These are phyloP conservation scores for Eristalis pertinax DNA, from an alignment of 2,888 invertebrate species.

Conservation along the genomic window DNA sequence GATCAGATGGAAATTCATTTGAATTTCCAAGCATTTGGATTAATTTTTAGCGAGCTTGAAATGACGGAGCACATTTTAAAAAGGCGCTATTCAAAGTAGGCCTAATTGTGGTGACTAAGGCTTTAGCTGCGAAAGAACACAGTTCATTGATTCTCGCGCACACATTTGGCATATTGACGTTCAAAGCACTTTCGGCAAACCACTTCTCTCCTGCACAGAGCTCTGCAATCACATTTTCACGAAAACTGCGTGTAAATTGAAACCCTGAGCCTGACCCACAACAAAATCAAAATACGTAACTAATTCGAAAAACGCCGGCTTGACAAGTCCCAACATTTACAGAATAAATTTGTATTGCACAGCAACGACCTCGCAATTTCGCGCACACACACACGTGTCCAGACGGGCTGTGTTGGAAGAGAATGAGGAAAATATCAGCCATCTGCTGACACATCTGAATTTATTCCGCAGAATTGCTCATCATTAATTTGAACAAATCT, in stretches of 20 bases:
- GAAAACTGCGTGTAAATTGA: too few species aligned
- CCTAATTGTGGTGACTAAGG: neutral
- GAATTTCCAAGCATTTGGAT: neutral
- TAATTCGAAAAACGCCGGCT: conserved; percentile 16
- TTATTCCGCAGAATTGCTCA: neutral
- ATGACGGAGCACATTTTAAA: neutral
- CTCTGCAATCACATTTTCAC: neutral
- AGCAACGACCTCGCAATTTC: neutral
- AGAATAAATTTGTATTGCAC: neutral
- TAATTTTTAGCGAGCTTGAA: neutral
- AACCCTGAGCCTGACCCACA: neutral
- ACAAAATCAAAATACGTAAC: neutral
- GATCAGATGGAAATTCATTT: neutral
- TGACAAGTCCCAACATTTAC: neutral
- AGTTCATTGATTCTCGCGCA: neutral
- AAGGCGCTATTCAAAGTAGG: neutral
- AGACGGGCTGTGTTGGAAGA: neutral
- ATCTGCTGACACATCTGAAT: neutral
- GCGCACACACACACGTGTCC: neutral
- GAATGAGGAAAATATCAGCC: neutral
- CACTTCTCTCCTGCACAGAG: too few species aligned
- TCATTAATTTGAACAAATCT: neutral
- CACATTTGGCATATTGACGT: neutral
- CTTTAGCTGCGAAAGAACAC: neutral
- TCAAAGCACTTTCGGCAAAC: neutral